Base-by-base conservation (phyloP, 2,888 invertebrate species). In the Tipula helvola region DNA sequence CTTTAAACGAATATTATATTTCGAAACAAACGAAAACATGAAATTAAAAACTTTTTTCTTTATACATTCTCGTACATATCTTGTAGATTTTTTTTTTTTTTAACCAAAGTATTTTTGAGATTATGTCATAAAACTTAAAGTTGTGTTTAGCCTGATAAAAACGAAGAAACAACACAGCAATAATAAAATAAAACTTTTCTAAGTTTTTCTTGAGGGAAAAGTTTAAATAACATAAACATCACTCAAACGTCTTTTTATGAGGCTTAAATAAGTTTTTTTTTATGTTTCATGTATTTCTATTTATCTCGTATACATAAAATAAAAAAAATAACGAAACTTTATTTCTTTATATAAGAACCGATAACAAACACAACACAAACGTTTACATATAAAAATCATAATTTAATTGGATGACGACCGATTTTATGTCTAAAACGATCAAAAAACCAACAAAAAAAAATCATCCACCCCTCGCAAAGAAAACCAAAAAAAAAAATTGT, bases 231-330 rank as follows among this genome's bases (percentile, higher is more conserved):
- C 71, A 71, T 71, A 71, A 71, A 71, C 71, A 71, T 71, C 71
- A 71, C 71, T 71, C 71, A 71, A 71, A 71, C 71, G 71, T 71
- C 71, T 71, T 71, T 71, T 71, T 71, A 71, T 71, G 71, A 71
- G 71, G 71, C 71, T 71, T 71, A 71, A 71, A 71, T 28, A 71
- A 71, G 71, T 71, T 71, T 52, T 52, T n/a, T 52, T n/a, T 28
- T 28, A 28, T 28, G 28, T 28, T 52, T n/a, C 52, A 5, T 71
- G 71, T 71, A 71, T 71, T 71, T 71, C 28, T 10, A 71, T 71
- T 71, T 71, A 71, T 71, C 71, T 71, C 71, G 71, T 71, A 28
- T 71, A 71, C 71, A 71, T n/a, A 52, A 52, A 52, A 71, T n/a
- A 52, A 52, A 52, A 52, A 52, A 41, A 41, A 5, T 28, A 18